A percentile compares a stretch with the other conserved stretches of the same genome.
Evolutionary conservation across 2,797 vertebrate genomes (phyloP).

Genomic region (Cottoperca gobio): DNA sequence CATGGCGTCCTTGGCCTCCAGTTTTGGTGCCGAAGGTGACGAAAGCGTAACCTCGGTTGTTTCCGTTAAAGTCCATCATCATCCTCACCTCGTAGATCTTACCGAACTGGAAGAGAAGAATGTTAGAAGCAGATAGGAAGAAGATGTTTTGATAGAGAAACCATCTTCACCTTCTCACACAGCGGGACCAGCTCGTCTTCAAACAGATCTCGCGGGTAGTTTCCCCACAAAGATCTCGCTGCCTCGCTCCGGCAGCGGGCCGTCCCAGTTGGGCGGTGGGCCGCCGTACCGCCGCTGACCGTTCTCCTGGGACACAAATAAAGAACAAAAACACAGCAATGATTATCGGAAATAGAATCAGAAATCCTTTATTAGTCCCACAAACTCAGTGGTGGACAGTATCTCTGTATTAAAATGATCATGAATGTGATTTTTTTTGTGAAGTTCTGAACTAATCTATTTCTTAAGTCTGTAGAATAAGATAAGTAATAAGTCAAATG

Average conservation of each 20-base stretch:
- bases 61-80: slow-evolving; percentile 99
- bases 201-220: slow-evolving; percentile 94
- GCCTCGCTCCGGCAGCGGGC: slow-evolving; percentile 91
- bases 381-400: too few relatives aligned
- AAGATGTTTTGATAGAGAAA: too few relatives aligned
- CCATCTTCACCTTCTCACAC: slow-evolving; percentile 92
- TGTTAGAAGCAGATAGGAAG: too few relatives aligned
- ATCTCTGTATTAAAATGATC: too few relatives aligned
- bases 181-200: slow-evolving; percentile 97
- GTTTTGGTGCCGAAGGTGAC: slow-evolving; percentile 93
- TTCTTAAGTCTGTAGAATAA: too few relatives aligned
- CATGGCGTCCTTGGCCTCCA: slow-evolving; percentile 94
- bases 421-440: too few relatives aligned
- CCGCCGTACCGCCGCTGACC: slow-evolving; percentile 97
- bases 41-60: slow-evolving; percentile 97
- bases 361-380: too few relatives aligned
- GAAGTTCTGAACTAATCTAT: too few relatives aligned
- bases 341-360: too few relatives aligned
- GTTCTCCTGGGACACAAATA: slow-evolving; percentile 88
- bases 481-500: too few relatives aligned
- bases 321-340: neutral
- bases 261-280: slow-evolving; percentile 94
- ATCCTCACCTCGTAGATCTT: slow-evolving; percentile 98
- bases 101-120: slow-evolving; percentile 86
- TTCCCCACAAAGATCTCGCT: slow-evolving; percentile 98